Base-by-base conservation (phyloP, 1,140 invertebrate genomes). In the Lepidotrigona ventralis region DNA sequence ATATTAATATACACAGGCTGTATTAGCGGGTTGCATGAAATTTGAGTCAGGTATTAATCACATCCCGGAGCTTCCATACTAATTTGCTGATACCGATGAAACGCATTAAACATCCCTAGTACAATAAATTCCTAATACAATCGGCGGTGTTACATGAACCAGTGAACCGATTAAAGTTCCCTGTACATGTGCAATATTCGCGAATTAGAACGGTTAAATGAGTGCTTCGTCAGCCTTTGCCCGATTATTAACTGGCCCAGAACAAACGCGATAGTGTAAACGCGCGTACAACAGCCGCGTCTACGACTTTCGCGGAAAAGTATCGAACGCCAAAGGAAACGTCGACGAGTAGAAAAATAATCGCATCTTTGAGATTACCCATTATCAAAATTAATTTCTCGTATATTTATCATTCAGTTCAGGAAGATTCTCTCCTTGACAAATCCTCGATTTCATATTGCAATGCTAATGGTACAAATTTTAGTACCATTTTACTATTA, bases 51-150 rank as follows among this genome's bases (percentile, higher is more conserved):
- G 33, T 58, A 82, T 82, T 77, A 70, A 82, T 82, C 66, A 82
- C 39, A 53, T 60, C 66, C 66, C 63, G 58, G 39, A 56, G 66
- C 74, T 77, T 76, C 63, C 39, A 78, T 70, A 70, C 53, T 78
- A 82, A 82, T 82, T 78, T 29, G 74, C 74, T 69, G 66, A 77
- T 70, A 69, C 74, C 74, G 53, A 82, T 78, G 81, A 70, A 70
- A 69, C 74, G 74, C 74, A 69, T 82, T 82, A 78, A 78, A 77
- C 81, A 51, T 69, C 54, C 54, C 64, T 75, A 33, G 64, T 70
- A 78, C 81, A 82, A 82, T 82, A 82, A 82, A 82, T 82, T 78
- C 26, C 74, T 82, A 82, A 82, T 82, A 82, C 81, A 82, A 78
- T 82, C 74, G 54, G 21, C 64, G 60, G 63, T 54, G 81, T 82